Base-by-base conservation (phyloP, 2,113 vertebrate genomes). In the Sorex fumeus region DNA sequence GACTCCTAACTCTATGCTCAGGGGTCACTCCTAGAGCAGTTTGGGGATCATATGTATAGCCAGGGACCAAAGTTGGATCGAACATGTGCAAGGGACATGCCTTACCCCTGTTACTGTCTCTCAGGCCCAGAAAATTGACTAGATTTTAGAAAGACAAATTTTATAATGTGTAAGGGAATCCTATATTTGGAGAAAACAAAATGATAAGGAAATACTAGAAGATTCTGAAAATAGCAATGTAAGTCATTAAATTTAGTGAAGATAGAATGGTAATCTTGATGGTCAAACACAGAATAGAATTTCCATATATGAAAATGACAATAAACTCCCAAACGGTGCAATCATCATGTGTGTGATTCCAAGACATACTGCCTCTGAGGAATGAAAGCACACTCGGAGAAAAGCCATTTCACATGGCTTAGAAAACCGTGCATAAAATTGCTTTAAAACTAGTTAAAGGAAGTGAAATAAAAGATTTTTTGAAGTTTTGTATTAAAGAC, bases 261-360 rank as follows among this genome's bases (percentile, higher is more conserved):
- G 36, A 57, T 84, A 36, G 85, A 92, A 83, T 79, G 45, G 28
- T 50, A 67, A 80, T 83, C 69, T 93, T 87, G 77, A 53, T 67
- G 86, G 83, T n/a, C 60, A 84, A 87, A 84, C 7, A 0, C 23
- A 50, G n/a, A 94, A 88, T 80, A n/a, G 66, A 76, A 93, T 95
- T 93, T 89, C 67, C 77, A 60, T 60, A 89, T 94, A 66, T 91
- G 80, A 96, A 90, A 91, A 86, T 93, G 77, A 76, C 66, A 95
- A 84, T 93, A 71, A 67, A 43, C 30, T 84, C 62, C 32, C 34
- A 34, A n/a, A 47, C 74, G 91, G 69, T 21, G 28, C 47, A 88
- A 27, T 4, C 40, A 82, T 32, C 62, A 40, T 9, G 21, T 78
- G 82, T 70, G 69, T 94, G n/a, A n/a, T n/a, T n/a, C n/a, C n/a